Evolutionary conservation across 2,888 invertebrate species (phyloP).

Genomic region (Alentia gelatinosa): DNA sequence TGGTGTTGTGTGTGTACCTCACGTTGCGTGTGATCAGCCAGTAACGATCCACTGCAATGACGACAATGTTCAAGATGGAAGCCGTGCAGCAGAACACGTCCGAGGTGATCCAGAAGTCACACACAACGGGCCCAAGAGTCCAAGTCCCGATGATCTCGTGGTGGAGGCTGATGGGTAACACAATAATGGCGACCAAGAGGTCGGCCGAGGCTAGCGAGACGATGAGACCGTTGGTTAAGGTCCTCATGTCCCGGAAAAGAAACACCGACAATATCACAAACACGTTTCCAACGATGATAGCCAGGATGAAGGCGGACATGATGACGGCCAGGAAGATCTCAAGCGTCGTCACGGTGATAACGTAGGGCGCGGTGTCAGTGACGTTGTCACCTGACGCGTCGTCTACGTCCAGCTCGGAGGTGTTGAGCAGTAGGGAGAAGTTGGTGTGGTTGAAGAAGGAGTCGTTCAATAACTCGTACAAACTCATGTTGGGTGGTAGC

Average conservation of each 20-base stretch:
- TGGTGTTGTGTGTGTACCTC: constrained; percentile 71
- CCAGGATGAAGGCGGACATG: constrained; percentile 62
- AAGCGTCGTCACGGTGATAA: constrained; percentile 46
- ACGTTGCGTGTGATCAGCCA: constrained; percentile 79
- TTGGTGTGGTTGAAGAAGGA: constrained; percentile 18
- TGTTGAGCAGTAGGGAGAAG: background rate
- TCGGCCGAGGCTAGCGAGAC: constrained; percentile 80
- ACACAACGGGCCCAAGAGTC: constrained; percentile 62
- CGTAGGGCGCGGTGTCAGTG: background rate
- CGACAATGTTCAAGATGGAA: constrained; percentile 68
- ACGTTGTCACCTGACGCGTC: background rate
- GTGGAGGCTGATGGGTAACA: constrained; percentile 78
- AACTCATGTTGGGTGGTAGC: constrained; percentile 33
- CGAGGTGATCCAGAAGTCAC: constrained; percentile 68
- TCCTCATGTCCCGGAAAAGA: constrained; percentile 79
- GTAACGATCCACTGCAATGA: constrained; percentile 77
- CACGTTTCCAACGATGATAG: constrained; percentile 75
- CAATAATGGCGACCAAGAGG: constrained; percentile 76
- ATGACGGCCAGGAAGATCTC: constrained; percentile 53
- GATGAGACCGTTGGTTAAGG: constrained; percentile 79
- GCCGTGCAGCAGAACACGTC: constrained; percentile 74
- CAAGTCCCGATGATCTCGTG: constrained; percentile 66
- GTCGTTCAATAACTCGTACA: constrained; percentile 7
- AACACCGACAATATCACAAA: constrained; percentile 79
- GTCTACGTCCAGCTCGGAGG: background rate